Percentiles rank a stretch among this genome's conserved stretches.
Evolutionary conservation across 2,113 vertebrate genomes (phyloP).

Genomic region (Hoplias malabaricus): DNA sequence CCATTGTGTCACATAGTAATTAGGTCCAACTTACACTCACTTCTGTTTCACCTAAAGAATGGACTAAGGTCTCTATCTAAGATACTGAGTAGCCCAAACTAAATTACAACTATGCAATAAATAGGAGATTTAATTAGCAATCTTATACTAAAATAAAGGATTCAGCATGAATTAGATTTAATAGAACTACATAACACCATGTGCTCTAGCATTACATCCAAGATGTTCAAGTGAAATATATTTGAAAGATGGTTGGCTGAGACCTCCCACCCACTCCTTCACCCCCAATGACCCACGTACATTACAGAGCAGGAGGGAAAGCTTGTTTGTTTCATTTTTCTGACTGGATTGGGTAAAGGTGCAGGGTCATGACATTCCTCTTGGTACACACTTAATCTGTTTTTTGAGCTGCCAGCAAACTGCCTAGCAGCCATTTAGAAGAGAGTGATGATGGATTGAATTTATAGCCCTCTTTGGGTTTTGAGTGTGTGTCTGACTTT

Average conservation of each 20-base stretch:
- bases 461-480: slow-evolving; percentile 29
- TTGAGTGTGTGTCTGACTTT: slow-evolving; percentile 3
- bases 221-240: slow-evolving; percentile 43
- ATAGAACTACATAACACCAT: slow-evolving; percentile 41
- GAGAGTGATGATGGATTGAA: slow-evolving; percentile 16
- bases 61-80: neutral
- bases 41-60: slow-evolving; percentile 3
- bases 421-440: slow-evolving; percentile 25
- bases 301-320: neutral
- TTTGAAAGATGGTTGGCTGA: slow-evolving; percentile 49
- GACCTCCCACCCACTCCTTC: neutral
- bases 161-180: slow-evolving; percentile 44
- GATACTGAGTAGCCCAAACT: slow-evolving; percentile 27
- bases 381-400: slow-evolving; percentile 39
- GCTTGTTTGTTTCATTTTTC: slow-evolving; percentile 47
- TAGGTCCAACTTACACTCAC: neutral
- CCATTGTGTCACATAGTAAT: no score
- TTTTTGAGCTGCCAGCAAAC: slow-evolving; percentile 11
- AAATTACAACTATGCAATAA: slow-evolving; percentile 38
- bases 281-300: slow-evolving; percentile 18
- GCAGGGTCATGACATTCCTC: slow-evolving; percentile 43
- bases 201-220: slow-evolving; percentile 44
- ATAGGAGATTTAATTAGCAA: slow-evolving; percentile 30
- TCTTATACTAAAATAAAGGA: slow-evolving; percentile 40
- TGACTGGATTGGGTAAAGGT: slow-evolving; percentile 32